Evolutionary conservation across 2,797 vertebrate genomes (phyloP), one percentile per base, ranked within the genome.

Genomic region (Hydrocynus forskahlii): DNA sequence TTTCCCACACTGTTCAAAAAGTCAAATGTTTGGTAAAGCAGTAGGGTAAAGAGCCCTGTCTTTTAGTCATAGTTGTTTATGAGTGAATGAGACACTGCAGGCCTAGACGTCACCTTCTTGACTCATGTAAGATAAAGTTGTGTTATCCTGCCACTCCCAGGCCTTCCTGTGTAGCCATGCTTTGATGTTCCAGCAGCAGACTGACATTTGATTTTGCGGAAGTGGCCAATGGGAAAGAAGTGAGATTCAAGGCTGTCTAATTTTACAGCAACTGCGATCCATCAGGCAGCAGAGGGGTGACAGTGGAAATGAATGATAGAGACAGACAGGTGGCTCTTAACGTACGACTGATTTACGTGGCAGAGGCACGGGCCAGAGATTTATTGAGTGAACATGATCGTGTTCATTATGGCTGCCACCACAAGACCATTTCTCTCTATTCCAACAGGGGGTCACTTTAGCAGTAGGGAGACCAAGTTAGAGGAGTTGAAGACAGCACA

Each of bases 221-320:
- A 96, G 95, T 97, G 97, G 96, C 96, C 97, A 97, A 98, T 97
- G 94, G 97, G 95, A 96, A 97, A 97, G 96, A 96, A 98, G 97
- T 96, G 95, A 96, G 96, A 99, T 98, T 99, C 97, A 98, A 97
- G 96, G 97, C 97, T 99, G 97, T 99, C 97, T 99, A 98, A 98
- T 98, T 98, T 97, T 96, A 96, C 96, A 96, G 96, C 95, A 97
- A 97, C 96, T 97, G 97, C 95, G 97, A 99, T 99, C 97, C 97
- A 98, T 98, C 97, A 99, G 96, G 94, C 95, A 92, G 94, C 95
- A 95, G 95, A 95, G 96, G 96, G 97, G 95, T 97, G 97, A 97
- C 97, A 97, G 97, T 96, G 96, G 96, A 96, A 96, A 98, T 99
- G 97, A 99, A 95, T 98, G 97, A 98, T 99, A 96, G 96, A 97